Evolutionary conservation across 2,797 vertebrate species (phyloP).

Genomic region (Mus minutoides): DNA sequence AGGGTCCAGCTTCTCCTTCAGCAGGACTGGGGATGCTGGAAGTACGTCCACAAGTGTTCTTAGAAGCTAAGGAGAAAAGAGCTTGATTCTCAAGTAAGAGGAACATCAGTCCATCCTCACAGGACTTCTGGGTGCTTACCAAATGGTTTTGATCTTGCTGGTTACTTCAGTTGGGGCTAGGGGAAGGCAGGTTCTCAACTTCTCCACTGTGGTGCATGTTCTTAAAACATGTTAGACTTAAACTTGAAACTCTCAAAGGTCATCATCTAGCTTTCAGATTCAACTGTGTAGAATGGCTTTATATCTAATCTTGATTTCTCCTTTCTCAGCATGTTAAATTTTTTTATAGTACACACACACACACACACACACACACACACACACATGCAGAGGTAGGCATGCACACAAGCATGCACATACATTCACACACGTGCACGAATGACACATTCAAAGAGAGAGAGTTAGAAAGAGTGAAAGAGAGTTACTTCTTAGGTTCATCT

Average conservation of each 20-base stretch:
- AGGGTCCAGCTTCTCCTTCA: conserved; percentile 20
- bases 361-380: fast-evolving
- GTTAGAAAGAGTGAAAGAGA: not conserved
- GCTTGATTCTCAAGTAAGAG: not conserved
- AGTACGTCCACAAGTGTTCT: not conserved
- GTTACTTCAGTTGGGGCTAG: not conserved
- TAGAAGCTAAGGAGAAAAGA: not conserved
- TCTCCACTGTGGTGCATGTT: not conserved
- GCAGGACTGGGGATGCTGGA: not conserved
- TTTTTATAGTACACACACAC: fast-evolving
- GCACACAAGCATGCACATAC: not conserved
- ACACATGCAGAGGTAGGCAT: not conserved
- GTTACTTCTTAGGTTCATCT: not conserved
- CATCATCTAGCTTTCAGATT: conserved; percentile 1
- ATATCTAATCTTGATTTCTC: conserved; percentile 17
- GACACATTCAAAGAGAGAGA: not conserved
- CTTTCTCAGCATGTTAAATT: not conserved
- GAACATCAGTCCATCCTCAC: not conserved
- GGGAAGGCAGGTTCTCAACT: not conserved
- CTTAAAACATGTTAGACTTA: not conserved
- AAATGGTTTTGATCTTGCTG: not conserved
- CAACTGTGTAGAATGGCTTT: not conserved
- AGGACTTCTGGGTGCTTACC: not conserved
- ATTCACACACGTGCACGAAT: fast-evolving
- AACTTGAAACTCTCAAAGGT: not conserved